These are phyloP conservation scores for Eremobia ochroleuca DNA, from an alignment of 2,888 invertebrate genomes.

Conservation along the genomic window DNA sequence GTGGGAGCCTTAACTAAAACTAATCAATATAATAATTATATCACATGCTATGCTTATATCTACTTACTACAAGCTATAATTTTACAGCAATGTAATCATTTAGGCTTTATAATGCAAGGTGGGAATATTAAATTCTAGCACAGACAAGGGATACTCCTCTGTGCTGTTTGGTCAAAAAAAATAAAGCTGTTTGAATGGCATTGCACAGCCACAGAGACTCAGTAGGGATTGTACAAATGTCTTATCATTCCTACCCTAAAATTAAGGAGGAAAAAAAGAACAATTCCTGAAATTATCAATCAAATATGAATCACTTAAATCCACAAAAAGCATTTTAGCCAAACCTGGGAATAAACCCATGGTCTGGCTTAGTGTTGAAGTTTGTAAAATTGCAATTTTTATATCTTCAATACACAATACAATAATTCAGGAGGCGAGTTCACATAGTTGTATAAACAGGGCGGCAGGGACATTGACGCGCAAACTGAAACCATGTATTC, in stretches of 20 bases:
- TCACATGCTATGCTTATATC: conserved; percentile 16
- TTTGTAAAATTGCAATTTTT: too few relatives aligned
- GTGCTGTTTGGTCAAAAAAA: background rate
- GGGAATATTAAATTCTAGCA: background rate
- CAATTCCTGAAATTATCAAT: background rate
- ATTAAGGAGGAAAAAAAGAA: background rate
- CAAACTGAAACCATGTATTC: too few relatives aligned
- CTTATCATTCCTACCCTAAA: background rate
- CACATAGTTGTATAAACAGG: too few relatives aligned
- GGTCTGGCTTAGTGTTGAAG: too few relatives aligned
- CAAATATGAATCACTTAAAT: background rate
- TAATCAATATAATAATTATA: conserved; percentile 19
- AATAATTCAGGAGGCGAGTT: too few relatives aligned
- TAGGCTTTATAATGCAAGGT: conserved; percentile 11
- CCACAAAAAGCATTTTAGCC: too few relatives aligned
- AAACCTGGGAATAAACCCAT: too few relatives aligned
- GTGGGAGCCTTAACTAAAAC: conserved; percentile 8
- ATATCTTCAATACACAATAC: too few relatives aligned
- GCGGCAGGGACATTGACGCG: too few relatives aligned
- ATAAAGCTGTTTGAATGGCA: background rate
- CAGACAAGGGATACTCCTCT: background rate
- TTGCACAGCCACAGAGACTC: background rate
- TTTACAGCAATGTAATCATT: conserved; percentile 1
- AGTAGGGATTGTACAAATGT: background rate
- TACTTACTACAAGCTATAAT: conserved; percentile 14